Evolutionary conservation across 2,113 vertebrate genomes (phyloP).

Genomic region (Bufo bufo): DNA sequence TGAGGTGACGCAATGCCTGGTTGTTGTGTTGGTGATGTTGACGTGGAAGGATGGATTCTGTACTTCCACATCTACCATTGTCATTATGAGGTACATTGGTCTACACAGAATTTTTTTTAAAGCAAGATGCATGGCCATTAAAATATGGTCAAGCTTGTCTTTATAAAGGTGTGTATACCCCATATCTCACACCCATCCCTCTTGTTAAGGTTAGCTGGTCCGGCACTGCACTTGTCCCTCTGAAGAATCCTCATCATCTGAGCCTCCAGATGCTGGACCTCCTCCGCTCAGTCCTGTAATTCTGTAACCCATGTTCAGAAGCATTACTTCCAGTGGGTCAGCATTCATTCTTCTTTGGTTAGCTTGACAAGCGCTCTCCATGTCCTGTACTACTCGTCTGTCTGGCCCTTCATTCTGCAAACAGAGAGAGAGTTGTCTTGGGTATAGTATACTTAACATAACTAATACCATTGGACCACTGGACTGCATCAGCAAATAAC

Average conservation of each 20-base stretch:
- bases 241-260: conserved; percentile 92
- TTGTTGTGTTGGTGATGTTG: not conserved
- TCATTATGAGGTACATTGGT: conserved; percentile 30
- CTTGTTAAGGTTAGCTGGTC: conserved; percentile 82
- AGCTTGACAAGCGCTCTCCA: conserved; percentile 94
- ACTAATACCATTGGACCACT: not conserved
- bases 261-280: conserved; percentile 72
- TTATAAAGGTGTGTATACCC: conserved; percentile 47
- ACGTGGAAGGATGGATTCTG: not conserved
- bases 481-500: not conserved
- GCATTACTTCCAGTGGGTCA: conserved; percentile 94
- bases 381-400: conserved; percentile 92
- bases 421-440: not conserved
- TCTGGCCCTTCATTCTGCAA: conserved; percentile 86
- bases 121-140: conserved; percentile 35
- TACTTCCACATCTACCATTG: not conserved
- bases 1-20: not conserved
- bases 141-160: conserved; percentile 44
- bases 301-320: conserved; percentile 98
- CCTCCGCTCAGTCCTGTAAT: conserved; percentile 92
- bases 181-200: conserved; percentile 30
- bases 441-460: not conserved
- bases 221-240: conserved; percentile 97
- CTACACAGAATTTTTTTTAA: conserved; percentile 31
- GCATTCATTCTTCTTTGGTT: conserved; percentile 98